Evolutionary conservation across 2,113 vertebrate genomes (phyloP).

Genomic region (Lagenorhynchus albirostris): DNA sequence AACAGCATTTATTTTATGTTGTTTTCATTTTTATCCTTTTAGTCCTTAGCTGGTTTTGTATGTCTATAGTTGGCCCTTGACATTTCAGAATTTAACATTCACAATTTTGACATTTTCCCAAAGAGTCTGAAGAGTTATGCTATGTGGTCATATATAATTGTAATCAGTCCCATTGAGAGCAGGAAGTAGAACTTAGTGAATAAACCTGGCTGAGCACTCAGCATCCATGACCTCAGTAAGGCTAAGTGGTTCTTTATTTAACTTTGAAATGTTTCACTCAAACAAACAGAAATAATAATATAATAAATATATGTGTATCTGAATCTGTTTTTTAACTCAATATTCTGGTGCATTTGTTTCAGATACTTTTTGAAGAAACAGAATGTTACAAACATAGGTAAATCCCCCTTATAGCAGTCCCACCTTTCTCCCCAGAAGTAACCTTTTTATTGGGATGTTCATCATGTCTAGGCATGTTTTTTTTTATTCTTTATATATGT

Average conservation of each 20-base stretch:
- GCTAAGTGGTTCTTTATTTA: background rate
- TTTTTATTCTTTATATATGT: background rate
- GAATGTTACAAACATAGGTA: background rate
- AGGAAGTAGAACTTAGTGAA: background rate
- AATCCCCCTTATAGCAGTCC: background rate
- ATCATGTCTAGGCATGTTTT: background rate
- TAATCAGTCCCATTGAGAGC: background rate
- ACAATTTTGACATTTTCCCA: background rate
- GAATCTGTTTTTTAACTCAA: background rate
- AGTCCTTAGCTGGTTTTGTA: background rate
- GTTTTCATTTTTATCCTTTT: background rate
- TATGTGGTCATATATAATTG: background rate
- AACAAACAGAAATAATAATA: conserved; percentile 10
- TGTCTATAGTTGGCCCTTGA: background rate
- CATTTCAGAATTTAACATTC: background rate
- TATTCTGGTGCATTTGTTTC: background rate
- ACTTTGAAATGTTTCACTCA: conserved; percentile 4
- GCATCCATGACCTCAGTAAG: background rate
- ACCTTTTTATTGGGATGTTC: background rate
- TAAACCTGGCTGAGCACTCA: background rate
- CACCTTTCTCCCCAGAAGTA: background rate
- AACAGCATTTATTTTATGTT: background rate
- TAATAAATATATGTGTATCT: background rate
- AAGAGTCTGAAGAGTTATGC: background rate
- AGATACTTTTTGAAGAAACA: background rate